These are phyloP conservation scores for Teinopalpus imperialis DNA, from an alignment of 2,888 invertebrate genomes.

Conservation along the genomic window DNA sequence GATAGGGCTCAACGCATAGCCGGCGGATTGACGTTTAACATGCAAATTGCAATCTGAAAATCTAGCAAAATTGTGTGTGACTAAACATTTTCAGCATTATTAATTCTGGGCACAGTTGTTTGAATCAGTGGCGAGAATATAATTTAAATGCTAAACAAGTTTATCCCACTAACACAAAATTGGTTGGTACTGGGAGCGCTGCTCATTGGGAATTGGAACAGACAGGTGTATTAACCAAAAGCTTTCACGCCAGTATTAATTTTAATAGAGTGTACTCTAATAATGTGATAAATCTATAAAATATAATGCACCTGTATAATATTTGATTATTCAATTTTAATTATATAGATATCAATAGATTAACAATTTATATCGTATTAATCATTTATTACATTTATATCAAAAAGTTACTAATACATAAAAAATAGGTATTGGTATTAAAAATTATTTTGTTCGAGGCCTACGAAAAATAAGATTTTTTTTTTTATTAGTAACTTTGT, in stretches of 20 bases:
- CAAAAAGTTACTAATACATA: too few species aligned
- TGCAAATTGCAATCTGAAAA: conserved; percentile 81
- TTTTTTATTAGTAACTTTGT: too few species aligned
- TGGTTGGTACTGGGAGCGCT: conserved; percentile 50
- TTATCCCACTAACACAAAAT: conserved; percentile 70
- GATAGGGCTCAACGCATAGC: conserved; percentile 77
- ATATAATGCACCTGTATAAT: too few species aligned
- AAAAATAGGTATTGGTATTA: too few species aligned
- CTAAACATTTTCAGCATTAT: conserved; percentile 77
- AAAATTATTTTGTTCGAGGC: too few species aligned
- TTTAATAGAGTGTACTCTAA: conserved; percentile 18
- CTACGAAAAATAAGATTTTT: too few species aligned
- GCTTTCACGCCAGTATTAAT: conserved; percentile 21
- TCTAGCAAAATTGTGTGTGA: conserved; percentile 76
- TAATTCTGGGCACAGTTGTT: conserved; percentile 75
- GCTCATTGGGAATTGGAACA: conserved; percentile 58
- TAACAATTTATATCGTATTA: too few species aligned
- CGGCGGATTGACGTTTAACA: conserved; percentile 78
- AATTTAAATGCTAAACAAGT: conserved; percentile 79
- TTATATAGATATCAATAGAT: too few species aligned
- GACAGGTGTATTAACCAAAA: conserved; percentile 53
- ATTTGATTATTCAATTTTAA: too few species aligned
- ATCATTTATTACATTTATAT: too few species aligned
- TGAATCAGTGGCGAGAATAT: conserved; percentile 72
- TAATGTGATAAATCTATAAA: conserved; percentile 20